A percentile compares a stretch with the other conserved stretches of the same genome.
phyloP scores from a whole-genome alignment of 2,888 invertebrate species.

The Anoncus sp. region DNA sequence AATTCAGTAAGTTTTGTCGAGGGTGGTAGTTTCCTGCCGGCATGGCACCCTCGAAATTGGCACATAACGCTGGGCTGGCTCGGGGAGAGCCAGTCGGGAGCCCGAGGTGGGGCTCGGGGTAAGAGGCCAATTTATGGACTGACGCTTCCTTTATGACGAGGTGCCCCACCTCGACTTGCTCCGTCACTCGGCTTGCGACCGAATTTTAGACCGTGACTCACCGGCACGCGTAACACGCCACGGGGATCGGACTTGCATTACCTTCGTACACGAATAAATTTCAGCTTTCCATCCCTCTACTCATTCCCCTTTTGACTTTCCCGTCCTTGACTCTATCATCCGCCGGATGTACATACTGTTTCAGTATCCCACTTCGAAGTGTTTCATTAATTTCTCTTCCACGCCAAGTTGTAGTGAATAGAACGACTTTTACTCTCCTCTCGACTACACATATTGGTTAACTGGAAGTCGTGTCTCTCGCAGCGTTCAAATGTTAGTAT shows the following conservation, averaged over 20 bases:
- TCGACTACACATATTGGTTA: background rate
- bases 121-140: slow-evolving; percentile 79
- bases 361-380: background rate
- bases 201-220: slow-evolving; percentile 81
- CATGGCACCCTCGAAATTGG: slow-evolving; percentile 81
- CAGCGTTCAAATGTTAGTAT: slow-evolving; percentile 3
- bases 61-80: slow-evolving; percentile 68
- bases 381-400: slow-evolving; percentile 14
- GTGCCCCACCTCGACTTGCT: slow-evolving; percentile 66
- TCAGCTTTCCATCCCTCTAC: slow-evolving; percentile 37
- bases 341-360: slow-evolving; percentile 12
- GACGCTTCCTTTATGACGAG: slow-evolving; percentile 81
- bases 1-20: slow-evolving; percentile 82
- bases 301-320: slow-evolving; percentile 14
- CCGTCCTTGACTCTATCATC: background rate
- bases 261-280: slow-evolving; percentile 60
- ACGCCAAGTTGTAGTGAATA: background rate
- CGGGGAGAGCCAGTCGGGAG: slow-evolving; percentile 64
- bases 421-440: background rate
- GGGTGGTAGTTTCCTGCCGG: slow-evolving; percentile 82
- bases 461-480: background rate
- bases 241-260: slow-evolving; percentile 59
- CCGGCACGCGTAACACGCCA: slow-evolving; percentile 66
- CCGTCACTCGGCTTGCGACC: slow-evolving; percentile 73
- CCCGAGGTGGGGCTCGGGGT: slow-evolving; percentile 63